phyloP scores from a whole-genome alignment of 2,797 vertebrate genomes.

The Lacerta viridis region DNA sequence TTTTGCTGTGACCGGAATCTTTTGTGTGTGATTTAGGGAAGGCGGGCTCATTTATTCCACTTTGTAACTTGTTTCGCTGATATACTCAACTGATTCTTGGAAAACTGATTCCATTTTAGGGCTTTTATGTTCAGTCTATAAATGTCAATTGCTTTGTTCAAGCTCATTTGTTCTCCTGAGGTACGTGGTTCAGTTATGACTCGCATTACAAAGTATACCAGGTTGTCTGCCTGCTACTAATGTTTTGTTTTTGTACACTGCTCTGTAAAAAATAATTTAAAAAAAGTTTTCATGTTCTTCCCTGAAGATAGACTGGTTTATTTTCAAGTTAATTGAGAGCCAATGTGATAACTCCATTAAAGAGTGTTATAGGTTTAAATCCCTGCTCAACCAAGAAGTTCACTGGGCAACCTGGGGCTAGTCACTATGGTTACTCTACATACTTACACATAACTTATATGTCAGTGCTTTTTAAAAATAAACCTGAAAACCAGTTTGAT shows the following conservation, averaged over 20 bases:
- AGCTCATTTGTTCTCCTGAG: conserved; percentile 6
- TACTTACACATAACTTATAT: neutral
- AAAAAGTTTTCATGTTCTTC: neutral
- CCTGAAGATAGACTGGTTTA: neutral
- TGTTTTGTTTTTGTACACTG: neutral
- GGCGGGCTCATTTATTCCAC: conserved; percentile 18
- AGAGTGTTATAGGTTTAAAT: neutral
- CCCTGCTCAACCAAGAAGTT: neutral
- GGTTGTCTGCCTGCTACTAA: neutral
- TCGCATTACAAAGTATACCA: neutral
- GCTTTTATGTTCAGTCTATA: conserved; percentile 21
- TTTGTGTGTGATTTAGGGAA: neutral
- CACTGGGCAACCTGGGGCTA: neutral
- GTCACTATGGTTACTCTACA: neutral
- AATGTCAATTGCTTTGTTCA: neutral
- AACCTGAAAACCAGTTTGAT: conserved; percentile 6
- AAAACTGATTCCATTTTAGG: conserved; percentile 12
- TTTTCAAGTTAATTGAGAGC: neutral
- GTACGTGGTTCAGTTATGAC: neutral
- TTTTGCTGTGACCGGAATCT: neutral
- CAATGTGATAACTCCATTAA: neutral
- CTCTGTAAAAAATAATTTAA: neutral
- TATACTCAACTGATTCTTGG: conserved; percentile 17
- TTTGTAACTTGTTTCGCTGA: neutral
- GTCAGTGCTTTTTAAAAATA: neutral